Evolutionary conservation across 2,113 vertebrate species (phyloP).

Genomic region (Apteryx mantelli): DNA sequence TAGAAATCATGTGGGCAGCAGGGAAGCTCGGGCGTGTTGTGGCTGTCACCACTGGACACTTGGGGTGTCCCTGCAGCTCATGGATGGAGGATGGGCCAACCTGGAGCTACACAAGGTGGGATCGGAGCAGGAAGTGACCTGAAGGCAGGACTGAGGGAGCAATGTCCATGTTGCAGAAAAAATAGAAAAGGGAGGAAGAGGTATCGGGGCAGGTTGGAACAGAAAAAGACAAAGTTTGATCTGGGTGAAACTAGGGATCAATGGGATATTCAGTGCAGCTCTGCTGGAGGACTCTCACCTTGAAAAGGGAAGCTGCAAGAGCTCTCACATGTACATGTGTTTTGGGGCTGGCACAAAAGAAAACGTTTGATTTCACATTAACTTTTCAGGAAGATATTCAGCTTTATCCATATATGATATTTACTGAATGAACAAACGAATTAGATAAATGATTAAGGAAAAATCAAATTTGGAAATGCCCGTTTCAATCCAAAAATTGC

Average conservation of each 20-base stretch:
- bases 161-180: not conserved
- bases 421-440: not conserved
- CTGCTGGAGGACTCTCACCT: fast-evolving
- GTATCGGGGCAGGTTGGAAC: not conserved
- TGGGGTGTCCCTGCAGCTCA: fast-evolving
- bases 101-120: not conserved
- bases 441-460: not conserved
- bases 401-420: not conserved
- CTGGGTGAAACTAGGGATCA: not conserved
- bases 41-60: not conserved
- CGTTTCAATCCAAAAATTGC: not conserved
- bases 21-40: not conserved
- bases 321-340: not conserved
- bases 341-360: not conserved
- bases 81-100: not conserved
- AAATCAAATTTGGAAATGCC: not conserved
- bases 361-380: not conserved
- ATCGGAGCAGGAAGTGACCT: not conserved
- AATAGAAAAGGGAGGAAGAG: not conserved
- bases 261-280: not conserved
- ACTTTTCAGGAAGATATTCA: not conserved
- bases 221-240: not conserved
- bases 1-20: not conserved
- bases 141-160: not conserved
- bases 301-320: not conserved